phyloP scores from a whole-genome alignment of 2,113 vertebrate genomes.

The Nerophis lumbriciformis region DNA sequence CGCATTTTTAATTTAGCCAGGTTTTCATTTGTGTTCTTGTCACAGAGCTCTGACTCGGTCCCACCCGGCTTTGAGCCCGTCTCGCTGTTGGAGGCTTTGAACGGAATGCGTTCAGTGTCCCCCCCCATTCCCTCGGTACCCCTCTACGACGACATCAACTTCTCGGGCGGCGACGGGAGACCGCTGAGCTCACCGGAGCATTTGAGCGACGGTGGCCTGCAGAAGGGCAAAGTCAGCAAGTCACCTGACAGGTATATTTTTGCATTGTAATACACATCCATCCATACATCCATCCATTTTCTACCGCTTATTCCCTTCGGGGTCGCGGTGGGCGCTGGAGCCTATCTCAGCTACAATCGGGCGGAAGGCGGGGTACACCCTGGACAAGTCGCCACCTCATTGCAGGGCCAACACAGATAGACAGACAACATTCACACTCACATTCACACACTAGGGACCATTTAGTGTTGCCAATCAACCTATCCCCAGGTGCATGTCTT shows the following conservation, averaged over 20 bases:
- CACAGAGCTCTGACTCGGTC: slow-evolving; percentile 86
- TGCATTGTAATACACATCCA: too few relatives aligned
- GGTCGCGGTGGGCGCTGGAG: too few relatives aligned
- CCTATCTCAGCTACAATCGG: too few relatives aligned
- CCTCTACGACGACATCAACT: slow-evolving; percentile 90
- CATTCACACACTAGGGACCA: too few relatives aligned
- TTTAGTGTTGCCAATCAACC: too few relatives aligned
- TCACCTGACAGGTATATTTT: slow-evolving; percentile 87
- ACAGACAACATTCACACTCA: too few relatives aligned
- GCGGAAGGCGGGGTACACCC: too few relatives aligned
- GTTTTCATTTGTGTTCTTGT: not conserved
- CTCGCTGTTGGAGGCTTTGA: slow-evolving; percentile 91
- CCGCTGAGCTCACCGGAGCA: slow-evolving; percentile 80
- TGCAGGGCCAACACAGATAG: too few relatives aligned
- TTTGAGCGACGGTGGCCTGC: slow-evolving; percentile 76
- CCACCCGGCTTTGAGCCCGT: slow-evolving; percentile 95
- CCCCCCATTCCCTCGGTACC: slow-evolving; percentile 85
- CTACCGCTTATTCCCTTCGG: too few relatives aligned
- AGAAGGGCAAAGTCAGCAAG: slow-evolving; percentile 87
- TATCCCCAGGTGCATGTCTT: too few relatives aligned
- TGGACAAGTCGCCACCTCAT: too few relatives aligned
- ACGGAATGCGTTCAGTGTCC: slow-evolving; percentile 83
- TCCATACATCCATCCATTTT: too few relatives aligned
- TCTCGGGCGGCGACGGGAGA: slow-evolving; percentile 77
- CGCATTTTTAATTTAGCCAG: not conserved